phyloP scores from a whole-genome alignment of 2,888 invertebrate genomes.

The Fissipunctia ypsillon region DNA sequence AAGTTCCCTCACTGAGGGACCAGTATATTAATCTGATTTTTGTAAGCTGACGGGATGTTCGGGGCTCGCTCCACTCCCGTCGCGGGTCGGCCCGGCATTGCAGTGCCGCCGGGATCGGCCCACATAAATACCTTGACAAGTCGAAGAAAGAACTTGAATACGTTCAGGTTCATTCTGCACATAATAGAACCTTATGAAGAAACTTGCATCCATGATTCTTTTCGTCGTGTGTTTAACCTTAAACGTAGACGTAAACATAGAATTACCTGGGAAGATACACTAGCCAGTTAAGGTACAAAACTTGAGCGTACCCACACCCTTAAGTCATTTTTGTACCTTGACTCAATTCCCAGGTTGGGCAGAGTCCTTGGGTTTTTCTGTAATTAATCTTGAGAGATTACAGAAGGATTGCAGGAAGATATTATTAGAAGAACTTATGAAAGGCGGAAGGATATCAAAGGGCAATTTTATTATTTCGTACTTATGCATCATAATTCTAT shows the following conservation, averaged over 20 bases:
- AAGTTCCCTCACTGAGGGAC: slow-evolving; percentile 2
- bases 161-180: neutral
- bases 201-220: too few species aligned
- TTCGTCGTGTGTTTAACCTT: too few species aligned
- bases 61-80: slow-evolving; percentile 6
- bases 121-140: neutral
- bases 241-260: too few species aligned
- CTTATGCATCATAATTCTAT: neutral
- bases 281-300: too few species aligned
- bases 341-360: neutral
- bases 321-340: too few species aligned
- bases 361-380: neutral
- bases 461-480: neutral
- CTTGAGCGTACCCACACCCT: too few species aligned
- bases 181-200: too few species aligned
- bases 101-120: slow-evolving; percentile 1
- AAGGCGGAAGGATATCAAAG: neutral
- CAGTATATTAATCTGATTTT: slow-evolving; percentile 4
- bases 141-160: neutral
- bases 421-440: neutral
- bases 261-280: neutral
- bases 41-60: neutral
- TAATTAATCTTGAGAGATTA: too few species aligned
- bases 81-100: neutral
- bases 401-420: too few species aligned